Percentiles rank a stretch among this genome's conserved stretches.
Evolutionary conservation across 2,888 invertebrate species (phyloP).

Genomic region (Eucriotettix oculatus): DNA sequence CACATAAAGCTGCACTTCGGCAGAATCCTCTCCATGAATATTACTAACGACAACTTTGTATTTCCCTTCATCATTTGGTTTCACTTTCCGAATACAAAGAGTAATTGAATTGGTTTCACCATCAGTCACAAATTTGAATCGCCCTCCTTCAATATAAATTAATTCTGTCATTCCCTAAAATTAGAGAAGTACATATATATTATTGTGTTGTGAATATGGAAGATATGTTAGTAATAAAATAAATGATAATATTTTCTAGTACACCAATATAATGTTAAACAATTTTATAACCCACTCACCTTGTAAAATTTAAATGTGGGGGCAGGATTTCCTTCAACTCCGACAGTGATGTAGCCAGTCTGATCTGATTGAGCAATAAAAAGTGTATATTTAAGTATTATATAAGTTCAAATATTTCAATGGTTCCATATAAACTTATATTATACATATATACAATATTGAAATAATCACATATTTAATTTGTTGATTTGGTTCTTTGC

Average conservation of each 20-base stretch:
- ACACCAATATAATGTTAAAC: not conserved
- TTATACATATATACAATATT: too few relatives aligned
- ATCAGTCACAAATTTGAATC: conserved; percentile 89
- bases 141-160: conserved; percentile 64
- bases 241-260: not conserved
- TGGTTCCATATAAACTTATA: too few relatives aligned
- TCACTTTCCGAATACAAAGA: conserved; percentile 87
- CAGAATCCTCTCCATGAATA: conserved; percentile 87
- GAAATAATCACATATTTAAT: too few relatives aligned
- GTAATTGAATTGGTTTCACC: conserved; percentile 84
- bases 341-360: conserved; percentile 82
- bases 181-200: not conserved
- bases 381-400: too few relatives aligned
- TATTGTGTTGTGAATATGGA: not conserved
- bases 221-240: not conserved
- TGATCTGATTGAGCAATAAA: conserved; percentile 41
- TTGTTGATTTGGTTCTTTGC: too few relatives aligned
- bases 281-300: conserved; percentile 19
- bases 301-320: conserved; percentile 94
- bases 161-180: conserved; percentile 68
- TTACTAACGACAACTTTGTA: conserved; percentile 88
- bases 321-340: conserved; percentile 85
- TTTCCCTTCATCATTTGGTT: conserved; percentile 92
- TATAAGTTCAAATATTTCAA: too few relatives aligned
- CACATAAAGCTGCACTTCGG: conserved; percentile 90